Percentiles rank a stretch among this genome's conserved stretches.
Conservation (phyloP, 2,113 vertebrate species). For the Calyptomena viridis region DNA sequence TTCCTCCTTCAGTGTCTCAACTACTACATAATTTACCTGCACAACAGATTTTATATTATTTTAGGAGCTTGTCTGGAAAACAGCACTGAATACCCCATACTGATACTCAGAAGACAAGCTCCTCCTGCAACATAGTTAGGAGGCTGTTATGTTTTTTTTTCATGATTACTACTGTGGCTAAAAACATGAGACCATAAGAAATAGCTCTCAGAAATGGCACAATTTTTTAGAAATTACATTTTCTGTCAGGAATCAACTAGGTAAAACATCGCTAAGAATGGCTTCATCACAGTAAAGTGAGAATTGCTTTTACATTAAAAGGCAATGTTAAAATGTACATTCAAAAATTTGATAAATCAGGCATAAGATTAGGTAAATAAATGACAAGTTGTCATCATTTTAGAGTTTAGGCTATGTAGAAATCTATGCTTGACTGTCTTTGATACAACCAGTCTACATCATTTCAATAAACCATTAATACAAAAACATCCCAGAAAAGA, state of each 20-base stretch:
- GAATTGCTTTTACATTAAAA: neutral
- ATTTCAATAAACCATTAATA: constrained; percentile 9
- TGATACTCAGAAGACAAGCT: neutral
- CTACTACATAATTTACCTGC: neutral
- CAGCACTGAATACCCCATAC: neutral
- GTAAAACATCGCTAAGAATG: neutral
- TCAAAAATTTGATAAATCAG: neutral
- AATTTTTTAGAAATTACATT: neutral
- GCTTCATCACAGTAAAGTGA: neutral
- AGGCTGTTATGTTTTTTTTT: neutral
- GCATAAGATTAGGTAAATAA: neutral
- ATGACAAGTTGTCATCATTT: neutral
- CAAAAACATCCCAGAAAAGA: neutral
- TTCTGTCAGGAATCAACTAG: neutral
- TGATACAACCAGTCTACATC: neutral
- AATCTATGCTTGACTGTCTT: neutral
- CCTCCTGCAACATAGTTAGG: neutral
- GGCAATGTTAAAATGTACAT: neutral
- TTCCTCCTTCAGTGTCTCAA: neutral
- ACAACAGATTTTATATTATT: neutral
- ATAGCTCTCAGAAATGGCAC: neutral
- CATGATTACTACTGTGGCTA: neutral
- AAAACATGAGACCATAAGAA: neutral
- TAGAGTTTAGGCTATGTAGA: neutral
- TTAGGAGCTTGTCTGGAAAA: neutral